phyloP scores from a whole-genome alignment of 2,113 vertebrate species.

The Polypterus bichir region DNA sequence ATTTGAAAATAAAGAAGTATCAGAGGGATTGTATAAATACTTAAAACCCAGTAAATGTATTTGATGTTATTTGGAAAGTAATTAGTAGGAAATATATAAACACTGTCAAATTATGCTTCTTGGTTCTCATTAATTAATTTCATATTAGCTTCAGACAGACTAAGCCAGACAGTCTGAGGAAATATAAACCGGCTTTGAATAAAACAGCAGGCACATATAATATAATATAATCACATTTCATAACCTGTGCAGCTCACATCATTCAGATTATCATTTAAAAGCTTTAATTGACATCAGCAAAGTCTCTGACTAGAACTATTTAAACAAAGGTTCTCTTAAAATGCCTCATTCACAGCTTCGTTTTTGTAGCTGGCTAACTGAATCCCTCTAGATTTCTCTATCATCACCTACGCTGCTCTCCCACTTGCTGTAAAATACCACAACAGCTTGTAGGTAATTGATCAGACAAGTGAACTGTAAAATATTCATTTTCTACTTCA shows the following conservation, averaged over 20 bases:
- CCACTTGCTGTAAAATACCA: constrained; percentile 83
- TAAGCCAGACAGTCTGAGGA: constrained; percentile 18
- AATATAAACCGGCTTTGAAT: constrained; percentile 48
- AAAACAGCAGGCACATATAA: constrained; percentile 39
- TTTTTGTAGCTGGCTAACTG: constrained; percentile 53
- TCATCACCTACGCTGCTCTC: constrained; percentile 77
- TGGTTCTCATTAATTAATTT: background rate
- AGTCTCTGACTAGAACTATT: constrained; percentile 48
- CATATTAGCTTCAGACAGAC: too few relatives aligned
- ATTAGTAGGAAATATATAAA: background rate
- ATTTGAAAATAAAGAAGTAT: too few relatives aligned
- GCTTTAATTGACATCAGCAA: constrained; percentile 68
- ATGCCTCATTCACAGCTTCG: constrained; percentile 52
- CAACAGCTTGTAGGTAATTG: constrained; percentile 99
- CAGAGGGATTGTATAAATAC: too few relatives aligned
- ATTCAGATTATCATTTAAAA: constrained; percentile 61
- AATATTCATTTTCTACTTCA: constrained; percentile 99
- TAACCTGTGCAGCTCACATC: constrained; percentile 65
- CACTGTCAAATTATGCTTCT: constrained; percentile 4
- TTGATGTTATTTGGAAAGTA: too few relatives aligned
- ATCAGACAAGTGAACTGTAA: constrained; percentile 99
- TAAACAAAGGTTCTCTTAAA: constrained; percentile 48
- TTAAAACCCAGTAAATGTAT: too few relatives aligned
- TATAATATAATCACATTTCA: constrained; percentile 40
- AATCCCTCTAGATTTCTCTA: constrained; percentile 75